Evolutionary conservation across 2,797 vertebrate genomes (phyloP), one percentile per base, ranked within the genome.

Genomic region (Lithobates sylvaticus): DNA sequence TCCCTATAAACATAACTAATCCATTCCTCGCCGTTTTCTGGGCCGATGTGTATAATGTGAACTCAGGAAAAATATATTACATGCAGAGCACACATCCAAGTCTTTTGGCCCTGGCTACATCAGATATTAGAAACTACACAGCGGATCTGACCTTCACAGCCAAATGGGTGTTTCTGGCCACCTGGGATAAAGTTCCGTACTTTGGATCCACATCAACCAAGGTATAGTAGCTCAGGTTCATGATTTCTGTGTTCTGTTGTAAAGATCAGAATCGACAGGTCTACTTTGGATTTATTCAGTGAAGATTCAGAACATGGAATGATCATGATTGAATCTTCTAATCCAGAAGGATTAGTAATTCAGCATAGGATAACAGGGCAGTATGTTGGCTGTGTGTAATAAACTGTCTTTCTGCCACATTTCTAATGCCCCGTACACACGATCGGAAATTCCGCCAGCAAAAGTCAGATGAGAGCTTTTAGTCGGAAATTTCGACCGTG

Each of bases 111-210:
- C 32, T 71, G 16, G 87, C 87, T 27, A 71, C 83, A 10, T 78
- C 71, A 0, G 78, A 88, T 15, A 36, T 88, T 2, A 47, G 36
- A 13, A 50, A 9, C 0, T 71, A 85, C 27, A 61, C 34, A 3
- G n/a, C 44, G 2, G 13, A 47, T 5, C 26, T 9, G 10, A 36
- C 10, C 3, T 85, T 81, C 27, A 5, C 10, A 5, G 83, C 84
- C 2, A 34, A 36, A 3, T 88, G 83, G 87, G 65, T 81, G 0
- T 88, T 88, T 73, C 78, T 85, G 16, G 87, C 78, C 10, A 88
- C 87, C 5, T 88, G 87, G 87, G 54, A 85, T 10, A 27, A 21
- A 12, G 81, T 83, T 10, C 1, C 71, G 1, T 83, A 75, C 65
- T 65, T 0, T 21, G 47, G 54, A 42, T 74, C 70, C 9, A 47